Percentiles rank a stretch among this genome's conserved stretches.
Conservation (phyloP, 2,797 vertebrate genomes). For the Melopsittacus undulatus region DNA sequence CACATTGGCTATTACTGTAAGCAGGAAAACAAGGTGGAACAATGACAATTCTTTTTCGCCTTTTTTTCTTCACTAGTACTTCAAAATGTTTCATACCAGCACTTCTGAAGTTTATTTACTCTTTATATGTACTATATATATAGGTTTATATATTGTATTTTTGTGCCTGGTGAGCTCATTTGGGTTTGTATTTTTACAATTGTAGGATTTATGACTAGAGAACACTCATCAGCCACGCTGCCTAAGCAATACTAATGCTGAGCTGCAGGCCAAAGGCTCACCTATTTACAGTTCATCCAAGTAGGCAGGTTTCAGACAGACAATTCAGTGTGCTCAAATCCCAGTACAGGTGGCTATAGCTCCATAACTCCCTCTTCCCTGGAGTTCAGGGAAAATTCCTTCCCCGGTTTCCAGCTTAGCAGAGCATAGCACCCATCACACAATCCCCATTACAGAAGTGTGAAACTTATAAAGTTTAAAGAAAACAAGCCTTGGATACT, state of each 20-base stretch:
- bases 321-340: fast-evolving
- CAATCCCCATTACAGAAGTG: background rate
- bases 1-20: background rate
- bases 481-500: background rate
- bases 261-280: background rate
- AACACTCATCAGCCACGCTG: background rate
- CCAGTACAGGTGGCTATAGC: fast-evolving
- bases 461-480: background rate
- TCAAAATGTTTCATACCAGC: background rate
- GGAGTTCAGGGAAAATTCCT: background rate
- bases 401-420: background rate
- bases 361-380: fast-evolving
- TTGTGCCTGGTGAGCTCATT: background rate
- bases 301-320: background rate
- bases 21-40: background rate
- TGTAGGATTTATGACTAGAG: background rate
- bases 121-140: background rate
- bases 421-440: background rate
- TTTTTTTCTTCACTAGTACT: background rate
- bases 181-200: background rate
- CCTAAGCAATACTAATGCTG: fast-evolving
- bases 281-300: fast-evolving
- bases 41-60: background rate
- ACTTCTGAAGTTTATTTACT: background rate
- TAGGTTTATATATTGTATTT: background rate